Percentiles rank a stretch among this genome's conserved stretches.
These are phyloP conservation scores for Nineta flava DNA, from an alignment of 2,888 invertebrate species.

Conservation along the genomic window DNA sequence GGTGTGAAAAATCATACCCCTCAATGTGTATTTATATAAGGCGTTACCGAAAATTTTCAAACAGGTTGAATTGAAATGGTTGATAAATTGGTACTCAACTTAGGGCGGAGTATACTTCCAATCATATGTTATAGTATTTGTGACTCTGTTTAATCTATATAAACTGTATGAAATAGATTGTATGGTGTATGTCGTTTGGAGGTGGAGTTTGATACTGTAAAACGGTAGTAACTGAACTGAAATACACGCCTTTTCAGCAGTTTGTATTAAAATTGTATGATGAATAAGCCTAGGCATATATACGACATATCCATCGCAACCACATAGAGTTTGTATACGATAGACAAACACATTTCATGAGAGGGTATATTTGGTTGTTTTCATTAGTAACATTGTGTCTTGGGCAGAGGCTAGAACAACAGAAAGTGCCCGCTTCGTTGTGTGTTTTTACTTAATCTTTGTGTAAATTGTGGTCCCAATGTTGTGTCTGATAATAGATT, in stretches of 20 bases:
- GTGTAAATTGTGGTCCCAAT: constrained; percentile 60
- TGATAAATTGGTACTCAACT: constrained; percentile 14
- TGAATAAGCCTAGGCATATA: too few species aligned
- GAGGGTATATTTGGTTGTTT: constrained; percentile 24
- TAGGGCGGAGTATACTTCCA: not conserved
- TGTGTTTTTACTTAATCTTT: constrained; percentile 42
- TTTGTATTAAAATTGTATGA: too few species aligned
- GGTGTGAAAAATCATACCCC: constrained; percentile 14
- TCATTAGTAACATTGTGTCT: constrained; percentile 33
- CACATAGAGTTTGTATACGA: too few species aligned
- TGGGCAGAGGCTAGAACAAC: constrained; percentile 29
- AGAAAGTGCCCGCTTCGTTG: constrained; percentile 15
- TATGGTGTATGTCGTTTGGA: constrained; percentile 13
- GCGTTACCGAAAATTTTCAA: constrained; percentile 12
- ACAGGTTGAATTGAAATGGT: too few species aligned
- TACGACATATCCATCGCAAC: too few species aligned
- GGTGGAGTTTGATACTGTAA: constrained; percentile 4
- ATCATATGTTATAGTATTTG: not conserved
- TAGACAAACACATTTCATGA: too few species aligned
- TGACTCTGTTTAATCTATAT: not conserved
- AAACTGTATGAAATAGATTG: not conserved
- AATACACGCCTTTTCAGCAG: too few species aligned
- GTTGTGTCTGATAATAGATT: constrained; percentile 71
- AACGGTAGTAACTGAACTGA: too few species aligned
- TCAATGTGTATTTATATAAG: constrained; percentile 10